phyloP scores from a whole-genome alignment of 1,140 invertebrate species.

The Dendrolimus kikuchii region DNA sequence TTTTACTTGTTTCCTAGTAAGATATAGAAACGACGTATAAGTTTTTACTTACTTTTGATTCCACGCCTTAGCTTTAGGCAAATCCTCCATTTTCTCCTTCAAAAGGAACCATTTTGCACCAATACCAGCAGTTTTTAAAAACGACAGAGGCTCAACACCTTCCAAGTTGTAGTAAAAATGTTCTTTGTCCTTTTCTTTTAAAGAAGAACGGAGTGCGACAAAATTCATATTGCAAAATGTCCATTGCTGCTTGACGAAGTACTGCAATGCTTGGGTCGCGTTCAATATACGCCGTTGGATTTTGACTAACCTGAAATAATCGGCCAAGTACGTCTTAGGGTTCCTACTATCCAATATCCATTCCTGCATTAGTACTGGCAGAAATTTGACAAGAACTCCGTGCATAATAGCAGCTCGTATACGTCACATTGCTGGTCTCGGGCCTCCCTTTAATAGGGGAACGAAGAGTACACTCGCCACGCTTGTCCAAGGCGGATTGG shows the following conservation, averaged over 20 bases:
- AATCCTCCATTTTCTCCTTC: conserved; percentile 68
- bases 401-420: too few relatives aligned
- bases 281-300: conserved; percentile 86
- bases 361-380: too few relatives aligned
- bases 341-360: too few relatives aligned
- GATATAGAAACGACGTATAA: too few relatives aligned
- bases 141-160: conserved; percentile 3
- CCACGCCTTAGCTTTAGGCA: conserved; percentile 38
- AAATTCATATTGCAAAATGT: conserved; percentile 84
- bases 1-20: too few relatives aligned
- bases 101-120: conserved; percentile 74
- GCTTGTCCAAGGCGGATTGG: too few relatives aligned
- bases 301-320: conserved; percentile 79
- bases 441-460: too few relatives aligned
- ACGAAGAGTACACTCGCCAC: too few relatives aligned
- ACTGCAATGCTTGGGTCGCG: conserved; percentile 82
- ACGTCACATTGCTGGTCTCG: too few relatives aligned
- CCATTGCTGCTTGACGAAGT: conserved; percentile 89
- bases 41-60: too few relatives aligned
- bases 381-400: too few relatives aligned
- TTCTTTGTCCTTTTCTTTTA: conserved; percentile 77
- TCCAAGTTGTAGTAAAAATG: conserved; percentile 74
- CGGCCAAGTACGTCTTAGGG: too few relatives aligned
- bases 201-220: conserved; percentile 71
- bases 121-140: conserved; percentile 11